Evolutionary conservation across 2,113 vertebrate species (phyloP), one percentile per base, ranked within the genome.

Genomic region (Micronycteris hirsuta): DNA sequence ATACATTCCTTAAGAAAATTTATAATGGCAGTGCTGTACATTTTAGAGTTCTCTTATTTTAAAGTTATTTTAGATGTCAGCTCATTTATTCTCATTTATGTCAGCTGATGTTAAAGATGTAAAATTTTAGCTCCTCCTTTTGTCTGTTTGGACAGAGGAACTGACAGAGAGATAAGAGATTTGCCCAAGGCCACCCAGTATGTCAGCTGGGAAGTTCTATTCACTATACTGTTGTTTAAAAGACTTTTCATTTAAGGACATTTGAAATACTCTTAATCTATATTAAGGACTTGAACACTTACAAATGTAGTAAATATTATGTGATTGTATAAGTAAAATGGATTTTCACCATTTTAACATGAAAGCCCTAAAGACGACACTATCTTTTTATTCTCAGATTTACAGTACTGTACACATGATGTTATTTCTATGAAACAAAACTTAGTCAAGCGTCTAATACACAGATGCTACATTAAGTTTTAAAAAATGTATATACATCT

Each of bases 381-480:
- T 38, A 83, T 54, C 26, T 67, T 95, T 94, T 95, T 94, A 61
- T 89, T 92, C 38, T 95, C 41, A 76, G 36, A 91, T 92, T 70
- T 73, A 68, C 31, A 52, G 12, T 38, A 49, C 26, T 61, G 49
- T 41, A 81, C 54, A 91, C 4, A 67, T 67, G 36, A 76, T 71
- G 52, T 54, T 86, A 84, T 41, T 45, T 36, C 22, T 84, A 16
- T 84, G 77, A 88, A 93, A 94, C 28, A 89, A 85, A 93, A 89
- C 52, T 43, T 20, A 81, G 16, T n/a, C 7, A 80, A 71, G 28
- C 76, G 22, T 74, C 61, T 94, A 84, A 43, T 84, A 81, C 28
- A 84, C 47, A 31, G 2, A 56, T 68, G 61, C 7, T 56, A 73
- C 7, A 58, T 38, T 74, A 87, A 36, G 52, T 31, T 68, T 94